These are phyloP conservation scores for Cottoperca gobio DNA, from an alignment of 2,797 vertebrate genomes.

Conservation along the genomic window DNA sequence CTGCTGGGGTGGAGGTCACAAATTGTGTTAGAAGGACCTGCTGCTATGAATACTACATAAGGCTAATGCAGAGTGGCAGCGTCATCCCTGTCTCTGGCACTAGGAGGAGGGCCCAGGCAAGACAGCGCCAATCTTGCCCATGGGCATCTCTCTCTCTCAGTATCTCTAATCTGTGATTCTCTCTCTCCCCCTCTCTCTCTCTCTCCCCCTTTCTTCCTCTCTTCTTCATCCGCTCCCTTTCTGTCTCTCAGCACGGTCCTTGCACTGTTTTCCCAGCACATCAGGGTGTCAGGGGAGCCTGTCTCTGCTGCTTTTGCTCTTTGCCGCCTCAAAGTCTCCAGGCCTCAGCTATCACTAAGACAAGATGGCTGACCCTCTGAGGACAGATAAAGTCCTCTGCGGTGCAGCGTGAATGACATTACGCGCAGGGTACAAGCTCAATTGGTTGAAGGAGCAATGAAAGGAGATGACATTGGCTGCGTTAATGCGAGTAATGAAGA, in stretches of 20 bases:
- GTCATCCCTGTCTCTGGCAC: conserved; percentile 80
- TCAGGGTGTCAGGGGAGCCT: conserved; percentile 61
- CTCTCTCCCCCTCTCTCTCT: conserved; percentile 28
- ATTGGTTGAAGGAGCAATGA: conserved; percentile 35
- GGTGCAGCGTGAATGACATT: conserved; percentile 50
- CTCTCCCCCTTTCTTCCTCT: conserved; percentile 19
- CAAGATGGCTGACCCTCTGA: conserved; percentile 71
- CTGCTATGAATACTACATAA: conserved; percentile 90
- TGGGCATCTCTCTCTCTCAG: conserved; percentile 59
- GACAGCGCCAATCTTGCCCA: conserved; percentile 78
- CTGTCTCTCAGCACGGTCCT: conserved; percentile 62
- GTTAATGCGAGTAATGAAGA: conserved; percentile 56
- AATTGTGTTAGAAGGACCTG: conserved; percentile 89
- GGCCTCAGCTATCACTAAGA: conserved; percentile 60
- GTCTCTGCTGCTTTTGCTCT: conserved; percentile 52
- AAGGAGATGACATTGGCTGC: conserved; percentile 19
- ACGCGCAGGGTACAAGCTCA: conserved; percentile 25
- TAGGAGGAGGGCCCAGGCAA: conserved; percentile 80
- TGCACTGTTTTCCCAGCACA: conserved; percentile 66
- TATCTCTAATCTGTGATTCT: conserved; percentile 56
- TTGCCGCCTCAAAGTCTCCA: conserved; percentile 55
- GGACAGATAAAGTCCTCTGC: conserved; percentile 65
- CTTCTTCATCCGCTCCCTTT: conserved; percentile 50
- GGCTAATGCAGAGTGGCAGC: conserved; percentile 83
- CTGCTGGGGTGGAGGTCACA: conserved; percentile 88